These are phyloP conservation scores for Xanthorhoe spadicearia DNA, from an alignment of 2,888 invertebrate species.

Conservation along the genomic window DNA sequence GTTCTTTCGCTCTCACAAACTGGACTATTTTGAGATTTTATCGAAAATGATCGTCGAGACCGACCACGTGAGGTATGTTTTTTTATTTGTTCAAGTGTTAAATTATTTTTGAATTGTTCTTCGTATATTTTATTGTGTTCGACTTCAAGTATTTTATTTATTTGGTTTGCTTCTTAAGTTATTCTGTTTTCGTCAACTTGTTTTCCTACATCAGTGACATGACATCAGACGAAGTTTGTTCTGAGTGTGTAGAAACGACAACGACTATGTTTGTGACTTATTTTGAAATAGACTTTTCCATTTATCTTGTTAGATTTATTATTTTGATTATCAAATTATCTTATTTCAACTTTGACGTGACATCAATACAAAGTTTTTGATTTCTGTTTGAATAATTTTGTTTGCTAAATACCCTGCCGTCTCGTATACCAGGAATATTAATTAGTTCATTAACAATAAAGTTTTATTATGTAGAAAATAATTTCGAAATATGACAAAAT, in stretches of 20 bases:
- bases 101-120: constrained; percentile 57
- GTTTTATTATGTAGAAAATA: constrained; percentile 23
- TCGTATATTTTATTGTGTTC: constrained; percentile 48
- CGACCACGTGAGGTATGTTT: constrained; percentile 82
- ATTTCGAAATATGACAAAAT: constrained; percentile 21
- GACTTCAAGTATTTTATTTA: constrained; percentile 36
- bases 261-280: constrained; percentile 28
- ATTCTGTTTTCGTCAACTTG: constrained; percentile 34
- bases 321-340: constrained; percentile 26
- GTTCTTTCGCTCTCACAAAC: constrained; percentile 62
- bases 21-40: constrained; percentile 75
- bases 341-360: constrained; percentile 11
- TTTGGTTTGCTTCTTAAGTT: constrained; percentile 30
- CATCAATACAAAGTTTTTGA: constrained; percentile 16
- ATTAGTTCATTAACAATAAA: constrained; percentile 32
- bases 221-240: constrained; percentile 27
- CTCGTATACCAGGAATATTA: constrained; percentile 28
- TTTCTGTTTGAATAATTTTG: constrained; percentile 28
- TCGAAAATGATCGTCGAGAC: constrained; percentile 83
- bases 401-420: constrained; percentile 12
- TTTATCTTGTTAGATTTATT: constrained; percentile 27
- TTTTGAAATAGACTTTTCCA: constrained; percentile 28
- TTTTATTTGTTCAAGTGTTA: constrained; percentile 70
- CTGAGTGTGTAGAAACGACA: constrained; percentile 21
- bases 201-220: constrained; percentile 27